phyloP scores from a whole-genome alignment of 2,888 invertebrate genomes.

The Phoenoteleia sp. region DNA sequence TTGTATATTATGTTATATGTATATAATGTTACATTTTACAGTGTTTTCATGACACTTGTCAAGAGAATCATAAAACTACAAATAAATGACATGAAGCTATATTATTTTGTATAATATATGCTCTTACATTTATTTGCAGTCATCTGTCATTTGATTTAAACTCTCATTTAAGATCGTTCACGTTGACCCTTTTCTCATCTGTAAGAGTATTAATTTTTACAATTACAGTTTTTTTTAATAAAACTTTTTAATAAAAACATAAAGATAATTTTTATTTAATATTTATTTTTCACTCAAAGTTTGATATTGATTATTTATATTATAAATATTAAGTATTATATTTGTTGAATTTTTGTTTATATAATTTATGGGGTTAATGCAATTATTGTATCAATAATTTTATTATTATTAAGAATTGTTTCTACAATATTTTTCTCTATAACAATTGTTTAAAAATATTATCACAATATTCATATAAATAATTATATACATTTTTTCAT shows the following conservation, averaged over 20 bases:
- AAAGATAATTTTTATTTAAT: constrained; percentile 39
- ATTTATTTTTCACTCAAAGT: constrained; percentile 50
- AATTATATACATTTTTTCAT: constrained; percentile 88
- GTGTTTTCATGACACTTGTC: no score
- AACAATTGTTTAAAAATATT: constrained; percentile 81
- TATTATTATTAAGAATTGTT: constrained; percentile 89
- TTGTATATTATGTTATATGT: no score
- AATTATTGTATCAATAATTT: constrained; percentile 61
- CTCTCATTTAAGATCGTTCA: no score
- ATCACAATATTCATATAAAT: constrained; percentile 85
- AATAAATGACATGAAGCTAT: no score
- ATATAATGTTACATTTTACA: no score
- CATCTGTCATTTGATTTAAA: no score
- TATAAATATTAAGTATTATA: constrained; percentile 19
- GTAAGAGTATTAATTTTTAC: constrained; percentile 88
- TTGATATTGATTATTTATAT: constrained; percentile 24
- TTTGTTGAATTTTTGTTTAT: constrained; percentile 11
- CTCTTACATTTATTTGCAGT: no score
- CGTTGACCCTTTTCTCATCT: no score
- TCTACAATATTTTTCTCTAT: constrained; percentile 87
- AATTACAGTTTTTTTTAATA: constrained; percentile 85
- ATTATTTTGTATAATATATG: no score
- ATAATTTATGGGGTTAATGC: constrained; percentile 53
- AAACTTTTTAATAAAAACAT: constrained; percentile 24
- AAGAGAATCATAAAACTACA: no score